These are phyloP conservation scores for Aphyosemion australe DNA, from an alignment of 2,113 vertebrate genomes.

Conservation along the genomic window DNA sequence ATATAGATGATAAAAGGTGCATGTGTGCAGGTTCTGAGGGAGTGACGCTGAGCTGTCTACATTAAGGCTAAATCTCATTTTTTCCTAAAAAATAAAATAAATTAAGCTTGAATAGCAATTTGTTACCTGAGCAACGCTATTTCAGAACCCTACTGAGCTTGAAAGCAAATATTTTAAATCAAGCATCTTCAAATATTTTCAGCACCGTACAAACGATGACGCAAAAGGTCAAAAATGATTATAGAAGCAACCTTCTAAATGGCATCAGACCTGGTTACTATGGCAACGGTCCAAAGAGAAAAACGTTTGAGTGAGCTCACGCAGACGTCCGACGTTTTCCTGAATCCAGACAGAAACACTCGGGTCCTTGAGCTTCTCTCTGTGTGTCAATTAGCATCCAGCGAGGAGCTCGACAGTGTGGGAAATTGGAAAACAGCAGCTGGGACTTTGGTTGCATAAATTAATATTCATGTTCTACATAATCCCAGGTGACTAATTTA, in stretches of 20 bases:
- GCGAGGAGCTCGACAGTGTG: conserved; percentile 34
- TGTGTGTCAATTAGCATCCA: conserved; percentile 43
- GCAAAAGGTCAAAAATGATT: conserved; percentile 6
- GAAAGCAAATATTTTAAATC: no score
- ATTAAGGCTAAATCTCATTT: no score
- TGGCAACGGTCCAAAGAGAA: conserved; percentile 25
- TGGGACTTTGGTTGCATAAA: conserved; percentile 63
- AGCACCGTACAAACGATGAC: conserved; percentile 9
- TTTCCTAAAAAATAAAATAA: no score
- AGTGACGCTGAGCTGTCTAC: no score
- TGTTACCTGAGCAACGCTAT: no score
- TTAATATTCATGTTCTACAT: conserved; percentile 76
- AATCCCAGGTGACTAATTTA: conserved; percentile 71
- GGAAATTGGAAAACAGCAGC: conserved; percentile 71
- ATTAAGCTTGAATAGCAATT: no score
- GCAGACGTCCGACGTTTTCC: not conserved
- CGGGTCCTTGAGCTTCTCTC: conserved; percentile 14
- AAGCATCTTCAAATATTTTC: not conserved
- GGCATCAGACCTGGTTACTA: conserved; percentile 20
- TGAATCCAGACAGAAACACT: not conserved
- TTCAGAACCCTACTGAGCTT: no score
- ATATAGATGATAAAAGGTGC: no score
- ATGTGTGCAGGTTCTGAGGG: no score
- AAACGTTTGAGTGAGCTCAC: conserved; percentile 12
- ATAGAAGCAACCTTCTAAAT: conserved; percentile 22